Base-by-base conservation (phyloP, 2,113 vertebrate species). In the Thinocorus orbignyianus region DNA sequence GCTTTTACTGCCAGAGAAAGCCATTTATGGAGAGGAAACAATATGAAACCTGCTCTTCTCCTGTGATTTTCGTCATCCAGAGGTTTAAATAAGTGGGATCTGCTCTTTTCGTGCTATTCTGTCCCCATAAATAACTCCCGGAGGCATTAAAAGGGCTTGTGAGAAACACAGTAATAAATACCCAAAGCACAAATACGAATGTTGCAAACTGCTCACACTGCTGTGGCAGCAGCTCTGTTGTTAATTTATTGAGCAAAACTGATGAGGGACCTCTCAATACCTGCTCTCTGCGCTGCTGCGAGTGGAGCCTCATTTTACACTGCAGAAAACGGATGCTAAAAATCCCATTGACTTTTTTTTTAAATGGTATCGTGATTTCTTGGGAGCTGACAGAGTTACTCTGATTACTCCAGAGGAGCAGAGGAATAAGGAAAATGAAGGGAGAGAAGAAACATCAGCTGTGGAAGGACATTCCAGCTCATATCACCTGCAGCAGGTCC, bases 161-260 rank as follows among this genome's bases (percentile, higher is more conserved):
- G 95, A 93, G 92, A 92, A 95, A 54, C 83, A 62, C 42, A 17
- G 79, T 86, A 84, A 93, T 97, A 94, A 96, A 94, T 95, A 94
- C 83, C 65, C 60, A 64, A 61, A 91, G 93, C 78, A 81, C 52
- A 88, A 78, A 89, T 58, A 94, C 41, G 58, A 76, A 79, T 58
- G 66, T 54, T 91, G 86, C 83, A 49, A 81, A 74, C 57, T 57
- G 52, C 91, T 94, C 61, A 9, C 16, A 9, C 41, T 92, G 86
- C 83, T 79, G 73, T 77, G 69, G 70, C 95, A 87, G 92, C 93
- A 95, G 73, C 88, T 96, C 82, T 64, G 65, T 28, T 69, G 26
- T 68, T 90, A 90, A 92, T 96, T 96, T 92, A 81, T 77, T 62
- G 92, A 85, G 70, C 68, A 78, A 71, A 95, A 71, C 77, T 33